Evolutionary conservation across 2,888 invertebrate species (phyloP).

Genomic region (Trichopria drosophilae): DNA sequence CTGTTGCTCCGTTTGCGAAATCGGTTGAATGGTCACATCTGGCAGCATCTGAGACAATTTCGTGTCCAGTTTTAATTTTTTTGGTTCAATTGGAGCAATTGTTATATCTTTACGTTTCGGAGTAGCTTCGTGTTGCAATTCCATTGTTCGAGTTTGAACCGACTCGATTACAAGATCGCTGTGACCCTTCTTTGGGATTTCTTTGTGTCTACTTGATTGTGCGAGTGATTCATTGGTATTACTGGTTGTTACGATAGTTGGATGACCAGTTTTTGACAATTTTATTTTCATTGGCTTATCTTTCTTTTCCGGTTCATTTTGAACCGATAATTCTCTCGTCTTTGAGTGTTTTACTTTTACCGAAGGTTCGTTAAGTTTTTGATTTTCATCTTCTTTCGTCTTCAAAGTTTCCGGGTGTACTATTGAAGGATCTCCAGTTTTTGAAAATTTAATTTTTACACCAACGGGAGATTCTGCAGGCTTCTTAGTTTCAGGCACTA

Average conservation of each 20-base stretch:
- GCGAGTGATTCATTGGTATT: constrained; percentile 36
- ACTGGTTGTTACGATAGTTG: constrained; percentile 47
- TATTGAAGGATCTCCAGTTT: constrained; percentile 51
- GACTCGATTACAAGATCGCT: constrained; percentile 51
- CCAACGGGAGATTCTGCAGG: constrained; percentile 52
- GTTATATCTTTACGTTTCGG: constrained; percentile 52
- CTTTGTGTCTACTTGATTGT: constrained; percentile 10
- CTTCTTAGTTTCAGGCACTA: constrained; percentile 26
- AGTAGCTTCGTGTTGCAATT: constrained; percentile 32
- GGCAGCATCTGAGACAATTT: constrained; percentile 52
- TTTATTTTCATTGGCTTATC: constrained; percentile 49
- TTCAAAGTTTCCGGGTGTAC: constrained; percentile 34
- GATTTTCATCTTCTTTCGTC: constrained; percentile 31
- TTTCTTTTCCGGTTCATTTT: constrained; percentile 23
- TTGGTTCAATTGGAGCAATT: constrained; percentile 49
- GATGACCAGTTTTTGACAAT: constrained; percentile 52
- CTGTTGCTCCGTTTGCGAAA: constrained; percentile 40
- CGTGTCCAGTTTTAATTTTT: constrained; percentile 50
- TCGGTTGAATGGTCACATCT: constrained; percentile 54
- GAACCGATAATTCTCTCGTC: background rate
- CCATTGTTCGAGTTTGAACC: constrained; percentile 39
- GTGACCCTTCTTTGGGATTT: constrained; percentile 41
- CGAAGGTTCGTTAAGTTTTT: no score
- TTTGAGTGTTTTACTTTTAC: background rate
- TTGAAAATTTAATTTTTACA: constrained; percentile 55